phyloP scores from a whole-genome alignment of 2,797 vertebrate species.

The Oceanodroma leucorhoa region DNA sequence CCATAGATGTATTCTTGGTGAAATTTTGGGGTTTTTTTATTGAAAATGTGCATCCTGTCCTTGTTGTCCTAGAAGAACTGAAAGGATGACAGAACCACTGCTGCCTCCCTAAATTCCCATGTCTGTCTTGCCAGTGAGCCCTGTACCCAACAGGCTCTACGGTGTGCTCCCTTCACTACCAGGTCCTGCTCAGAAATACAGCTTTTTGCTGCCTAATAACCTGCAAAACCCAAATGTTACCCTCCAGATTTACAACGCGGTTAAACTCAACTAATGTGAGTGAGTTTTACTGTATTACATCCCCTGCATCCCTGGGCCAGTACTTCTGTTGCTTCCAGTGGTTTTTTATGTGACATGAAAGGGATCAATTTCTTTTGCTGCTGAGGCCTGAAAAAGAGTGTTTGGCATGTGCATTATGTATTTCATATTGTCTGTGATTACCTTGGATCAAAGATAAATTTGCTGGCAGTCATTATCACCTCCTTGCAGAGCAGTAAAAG shows the following conservation, averaged over 20 bases:
- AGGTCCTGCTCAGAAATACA: background rate
- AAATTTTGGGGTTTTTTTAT: background rate
- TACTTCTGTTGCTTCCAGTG: background rate
- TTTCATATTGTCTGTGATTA: background rate
- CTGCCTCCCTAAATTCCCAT: background rate
- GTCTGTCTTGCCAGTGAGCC: background rate
- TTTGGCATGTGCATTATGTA: background rate
- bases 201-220: background rate
- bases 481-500: background rate
- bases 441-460: slow-evolving; percentile 12
- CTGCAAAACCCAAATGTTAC: background rate
- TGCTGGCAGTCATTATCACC: slow-evolving; percentile 19
- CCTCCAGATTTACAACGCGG: background rate
- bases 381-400: background rate
- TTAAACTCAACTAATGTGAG: background rate
- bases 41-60: background rate
- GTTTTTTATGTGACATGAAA: accelerated
- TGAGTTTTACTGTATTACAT: background rate
- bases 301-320: background rate
- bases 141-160: background rate
- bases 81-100: background rate
- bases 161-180: background rate
- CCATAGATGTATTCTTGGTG: background rate
- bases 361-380: background rate
- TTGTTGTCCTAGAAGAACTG: background rate